Evolutionary conservation across 2,113 vertebrate genomes (phyloP).

Genomic region (Cricetomys ansorgei): DNA sequence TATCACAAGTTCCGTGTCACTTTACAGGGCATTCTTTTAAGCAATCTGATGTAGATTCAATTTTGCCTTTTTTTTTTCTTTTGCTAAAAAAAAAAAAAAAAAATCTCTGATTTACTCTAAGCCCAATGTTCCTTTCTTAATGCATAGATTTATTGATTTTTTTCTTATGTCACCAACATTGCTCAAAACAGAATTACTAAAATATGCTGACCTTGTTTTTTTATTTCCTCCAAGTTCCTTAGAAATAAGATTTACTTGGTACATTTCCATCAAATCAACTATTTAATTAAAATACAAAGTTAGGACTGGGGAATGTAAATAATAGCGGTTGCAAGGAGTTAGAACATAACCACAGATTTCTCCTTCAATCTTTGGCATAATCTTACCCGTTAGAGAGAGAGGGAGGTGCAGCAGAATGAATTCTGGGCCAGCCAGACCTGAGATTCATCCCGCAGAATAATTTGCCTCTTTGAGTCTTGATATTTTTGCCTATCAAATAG

Average conservation of each 20-base stretch:
- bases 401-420: not conserved
- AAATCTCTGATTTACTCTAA: constrained; percentile 35
- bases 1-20: not conserved
- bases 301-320: constrained; percentile 7
- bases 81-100: not conserved
- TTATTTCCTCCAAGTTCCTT: constrained; percentile 40
- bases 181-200: constrained; percentile 48
- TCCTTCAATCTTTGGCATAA: not conserved
- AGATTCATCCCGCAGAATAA: not conserved
- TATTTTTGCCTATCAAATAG: not conserved
- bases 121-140: constrained; percentile 5
- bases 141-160: constrained; percentile 64
- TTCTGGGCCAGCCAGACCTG: not conserved
- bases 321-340: constrained; percentile 19
- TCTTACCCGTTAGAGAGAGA: not conserved
- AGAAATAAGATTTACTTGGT: constrained; percentile 13
- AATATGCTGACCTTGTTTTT: constrained; percentile 58
- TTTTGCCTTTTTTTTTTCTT: constrained; percentile 9
- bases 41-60: not conserved
- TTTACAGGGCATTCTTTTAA: not conserved
- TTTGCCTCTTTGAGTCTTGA: not conserved
- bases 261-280: constrained; percentile 28
- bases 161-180: not conserved
- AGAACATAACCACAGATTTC: not conserved
- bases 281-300: constrained; percentile 65